phyloP scores from a whole-genome alignment of 2,797 vertebrate species.

The Tiaroga cobitis region DNA sequence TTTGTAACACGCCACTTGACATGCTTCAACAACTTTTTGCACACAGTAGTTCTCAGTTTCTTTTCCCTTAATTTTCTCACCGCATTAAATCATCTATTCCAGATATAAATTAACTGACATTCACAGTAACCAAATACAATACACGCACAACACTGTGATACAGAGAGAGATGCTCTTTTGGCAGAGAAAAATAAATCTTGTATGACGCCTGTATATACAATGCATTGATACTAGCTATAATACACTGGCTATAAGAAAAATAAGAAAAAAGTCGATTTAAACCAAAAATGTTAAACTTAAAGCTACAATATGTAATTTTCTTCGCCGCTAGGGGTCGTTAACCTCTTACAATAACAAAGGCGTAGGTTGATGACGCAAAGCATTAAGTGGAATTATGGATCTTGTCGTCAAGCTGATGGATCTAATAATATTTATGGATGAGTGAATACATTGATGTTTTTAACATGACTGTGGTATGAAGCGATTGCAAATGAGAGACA shows the following conservation, averaged over 20 bases:
- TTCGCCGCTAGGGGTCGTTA: too few species aligned
- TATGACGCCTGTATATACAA: neutral
- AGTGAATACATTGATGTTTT: too few species aligned
- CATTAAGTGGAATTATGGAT: too few species aligned
- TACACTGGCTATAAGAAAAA: neutral
- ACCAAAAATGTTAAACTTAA: neutral
- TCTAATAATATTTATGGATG: too few species aligned
- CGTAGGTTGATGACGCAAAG: too few species aligned
- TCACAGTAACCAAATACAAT: neutral
- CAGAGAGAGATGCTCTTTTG: neutral
- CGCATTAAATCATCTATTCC: neutral
- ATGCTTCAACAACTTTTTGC: conserved; percentile 7
- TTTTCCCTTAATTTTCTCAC: neutral
- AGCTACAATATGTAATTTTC: too few species aligned
- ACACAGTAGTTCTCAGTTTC: neutral
- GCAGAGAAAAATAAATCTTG: neutral
- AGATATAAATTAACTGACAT: too few species aligned
- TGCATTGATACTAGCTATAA: neutral
- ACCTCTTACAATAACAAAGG: too few species aligned
- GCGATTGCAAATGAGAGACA: too few species aligned
- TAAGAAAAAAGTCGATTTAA: neutral
- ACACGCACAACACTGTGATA: neutral
- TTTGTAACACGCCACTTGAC: conserved; percentile 12
- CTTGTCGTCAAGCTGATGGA: too few species aligned
- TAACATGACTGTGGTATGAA: too few species aligned